Base-by-base conservation (phyloP, 2,888 invertebrate species). In the Noctua janthe region DNA sequence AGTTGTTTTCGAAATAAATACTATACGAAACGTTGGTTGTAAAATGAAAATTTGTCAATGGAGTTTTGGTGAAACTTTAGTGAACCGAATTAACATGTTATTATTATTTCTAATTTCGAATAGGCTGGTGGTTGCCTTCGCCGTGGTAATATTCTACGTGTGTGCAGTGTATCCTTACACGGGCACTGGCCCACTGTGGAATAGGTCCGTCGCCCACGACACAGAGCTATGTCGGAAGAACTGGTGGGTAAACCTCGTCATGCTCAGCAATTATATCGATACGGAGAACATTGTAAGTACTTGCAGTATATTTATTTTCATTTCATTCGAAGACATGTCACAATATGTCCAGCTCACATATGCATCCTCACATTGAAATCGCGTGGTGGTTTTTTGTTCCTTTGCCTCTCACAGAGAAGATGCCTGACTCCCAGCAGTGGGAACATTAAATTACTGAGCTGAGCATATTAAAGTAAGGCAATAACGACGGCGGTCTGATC, bases 211-310 rank as follows among this genome's bases (percentile, higher is more conserved):
- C 15, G 94, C 95, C 0, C 93, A 90, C 1, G 97, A 98, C 82
- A 96, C 96, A 0, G 94, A 91, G 1, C 95, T 96, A 43, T 98
- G 98, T 87, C 94, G 96, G 62, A 94, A 96, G 78, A 97, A 97
- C 90, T 98, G 98, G 98, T 98, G 98, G 98, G 92, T 97, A 1
- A 97, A 97, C 90, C 89, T 98, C 0, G 93, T 98, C 1, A 98
- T 98, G 95, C 90, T 98, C 56, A 97, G 94, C 91, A 98, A 98
- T 90, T 98, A 98, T 85, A 92, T 97, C 8, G 97, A 97, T 86
- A 95, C 95, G 2, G 96, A 97, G 73, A 95, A 97, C 89, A 97
- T 97, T 91, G 98, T 98, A 92, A 97, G 97, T 94, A 76, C 23
- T 10, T 47, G 0, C n/a, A 35, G 64, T 64, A 35, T 35, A n/a